phyloP scores from a whole-genome alignment of 2,888 invertebrate species.

The Eurytoma californica region DNA sequence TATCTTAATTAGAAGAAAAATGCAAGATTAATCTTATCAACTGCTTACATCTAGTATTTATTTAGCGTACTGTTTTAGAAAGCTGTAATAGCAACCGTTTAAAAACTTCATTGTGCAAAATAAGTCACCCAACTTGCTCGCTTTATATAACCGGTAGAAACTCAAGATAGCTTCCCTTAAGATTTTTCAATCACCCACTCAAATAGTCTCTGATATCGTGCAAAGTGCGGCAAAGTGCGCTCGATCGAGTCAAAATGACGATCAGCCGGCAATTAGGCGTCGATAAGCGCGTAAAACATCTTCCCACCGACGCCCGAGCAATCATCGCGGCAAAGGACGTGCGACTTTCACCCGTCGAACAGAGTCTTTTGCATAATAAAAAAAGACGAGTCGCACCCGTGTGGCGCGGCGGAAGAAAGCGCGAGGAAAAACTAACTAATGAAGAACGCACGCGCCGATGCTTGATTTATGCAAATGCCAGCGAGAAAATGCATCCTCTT shows the following conservation, averaged over 20 bases:
- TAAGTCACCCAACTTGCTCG: no score
- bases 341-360: conserved; percentile 2
- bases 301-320: neutral
- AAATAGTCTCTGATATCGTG: no score
- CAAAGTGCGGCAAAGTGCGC: neutral
- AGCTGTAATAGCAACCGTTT: no score
- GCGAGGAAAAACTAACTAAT: conserved; percentile 24
- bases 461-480: conserved; percentile 37
- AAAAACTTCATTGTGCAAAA: no score
- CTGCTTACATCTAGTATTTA: no score
- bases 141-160: no score
- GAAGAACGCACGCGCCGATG: conserved; percentile 39
- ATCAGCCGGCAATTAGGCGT: neutral
- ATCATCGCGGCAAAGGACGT: neutral
- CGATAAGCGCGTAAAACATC: neutral
- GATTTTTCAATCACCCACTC: no score
- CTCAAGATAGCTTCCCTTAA: no score
- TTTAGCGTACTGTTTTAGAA: no score
- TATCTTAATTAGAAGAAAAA: no score
- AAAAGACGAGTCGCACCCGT: neutral
- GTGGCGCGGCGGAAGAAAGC: neutral
- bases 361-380: conserved; percentile 2
- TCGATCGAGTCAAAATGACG: neutral
- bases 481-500: neutral
- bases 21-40: no score